Evolutionary conservation across 2,113 vertebrate genomes (phyloP).

Genomic region (Melanostigma gelatinosum): DNA sequence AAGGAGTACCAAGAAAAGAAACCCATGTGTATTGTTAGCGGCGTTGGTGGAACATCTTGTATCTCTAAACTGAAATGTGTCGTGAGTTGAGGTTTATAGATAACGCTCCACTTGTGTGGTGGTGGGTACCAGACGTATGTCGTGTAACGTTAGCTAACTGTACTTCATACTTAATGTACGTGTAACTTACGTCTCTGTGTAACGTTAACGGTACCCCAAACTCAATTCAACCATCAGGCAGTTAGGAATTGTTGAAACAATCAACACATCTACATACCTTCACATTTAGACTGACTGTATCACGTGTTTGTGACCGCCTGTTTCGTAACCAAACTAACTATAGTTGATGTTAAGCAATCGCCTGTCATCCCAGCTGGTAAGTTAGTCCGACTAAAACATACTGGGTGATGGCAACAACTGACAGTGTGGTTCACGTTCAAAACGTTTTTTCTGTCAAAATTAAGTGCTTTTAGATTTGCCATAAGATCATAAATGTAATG

Average conservation of each 20-base stretch:
- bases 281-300: not conserved
- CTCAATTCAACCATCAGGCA: constrained; percentile 9
- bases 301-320: not conserved
- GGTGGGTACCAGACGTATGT: not conserved
- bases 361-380: not conserved
- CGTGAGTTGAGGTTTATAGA: not conserved
- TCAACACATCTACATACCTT: not conserved
- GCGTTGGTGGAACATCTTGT: not conserved
- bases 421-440: not conserved
- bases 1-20: not conserved
- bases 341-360: not conserved
- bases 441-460: not conserved
- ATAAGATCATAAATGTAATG: not conserved
- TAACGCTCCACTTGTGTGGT: not conserved
- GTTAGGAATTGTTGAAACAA: not conserved
- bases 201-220: not conserved
- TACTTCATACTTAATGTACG: not conserved
- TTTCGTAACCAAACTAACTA: not conserved
- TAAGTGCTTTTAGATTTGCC: not conserved
- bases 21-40: rapidly evolving
- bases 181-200: not conserved
- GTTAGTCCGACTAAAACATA: not conserved
- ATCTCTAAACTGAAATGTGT: not conserved
- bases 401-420: not conserved
- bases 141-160: not conserved